Base-by-base conservation (phyloP, 2,888 invertebrate genomes). In the Malacosoma neustria region DNA sequence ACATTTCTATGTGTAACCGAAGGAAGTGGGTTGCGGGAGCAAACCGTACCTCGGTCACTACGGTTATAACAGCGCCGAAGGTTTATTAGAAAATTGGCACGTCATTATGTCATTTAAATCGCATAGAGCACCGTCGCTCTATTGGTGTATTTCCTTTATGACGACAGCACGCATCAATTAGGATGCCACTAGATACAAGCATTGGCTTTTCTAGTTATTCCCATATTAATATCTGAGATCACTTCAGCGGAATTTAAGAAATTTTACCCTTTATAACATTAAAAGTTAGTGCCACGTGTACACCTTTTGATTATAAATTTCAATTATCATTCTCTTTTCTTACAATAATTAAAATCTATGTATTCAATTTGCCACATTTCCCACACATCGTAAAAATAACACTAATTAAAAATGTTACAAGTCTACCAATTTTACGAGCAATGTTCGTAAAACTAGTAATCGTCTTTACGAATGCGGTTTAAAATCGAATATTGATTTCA, bases 101-200 rank as follows among this genome's bases (percentile, higher is more conserved):
- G 82, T 81, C 85, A 85, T 85, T 85, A 85, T 85, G 80, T 85
- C 84, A 84, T 85, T 85, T 85, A 85, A 85, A 85, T 85, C 85
- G 85, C 85, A 85, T 85, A 82, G 80, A 84, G 77, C 75, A 71
- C 79, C 73, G 82, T 74, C 84, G 82, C 65, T 84, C 77, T 74
- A 84, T 80, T 82, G 73, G 72, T 79, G 84, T 84, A 82, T 82
- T 82, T 85, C 85, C 85, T 84, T 72, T 77, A 72, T 84, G 84
- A 82, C 79, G 82, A 72, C 73, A 74, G 72, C 71, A 67, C 71
- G 70, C 72, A 79, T 67, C 82, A 84, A 81, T 82, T 84, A 84
- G 71, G 76, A 61, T 69, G 74, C 66, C 48, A 49, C 61, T 68
- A 68, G 72, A 71, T 30, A 14, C 14, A 30, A 30, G 14, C 4